phyloP scores from a whole-genome alignment of 2,113 vertebrate species.

The Aleadryas rufinucha region DNA sequence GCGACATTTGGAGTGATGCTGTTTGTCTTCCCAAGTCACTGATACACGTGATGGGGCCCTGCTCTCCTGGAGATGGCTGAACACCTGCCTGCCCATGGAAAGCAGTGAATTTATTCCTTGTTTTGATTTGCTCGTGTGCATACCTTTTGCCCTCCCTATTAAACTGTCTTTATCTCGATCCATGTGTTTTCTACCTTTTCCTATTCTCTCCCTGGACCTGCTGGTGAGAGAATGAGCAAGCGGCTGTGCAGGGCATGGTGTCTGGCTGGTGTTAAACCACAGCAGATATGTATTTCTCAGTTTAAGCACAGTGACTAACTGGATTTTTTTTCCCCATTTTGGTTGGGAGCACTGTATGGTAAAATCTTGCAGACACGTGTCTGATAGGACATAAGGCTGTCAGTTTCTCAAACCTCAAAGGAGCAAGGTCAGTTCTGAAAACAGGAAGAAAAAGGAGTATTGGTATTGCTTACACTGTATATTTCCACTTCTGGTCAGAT shows the following conservation, averaged over 20 bases:
- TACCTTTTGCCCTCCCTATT: neutral
- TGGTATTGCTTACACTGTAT: neutral
- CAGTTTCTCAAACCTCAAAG: neutral
- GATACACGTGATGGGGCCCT: fast-evolving
- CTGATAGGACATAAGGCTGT: neutral
- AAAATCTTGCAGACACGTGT: neutral
- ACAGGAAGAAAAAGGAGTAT: neutral
- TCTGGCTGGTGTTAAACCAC: neutral
- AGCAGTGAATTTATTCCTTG: neutral
- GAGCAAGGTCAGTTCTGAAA: neutral
- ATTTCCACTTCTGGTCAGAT: neutral
- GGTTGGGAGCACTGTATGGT: neutral
- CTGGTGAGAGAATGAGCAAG: neutral
- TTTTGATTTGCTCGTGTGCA: neutral
- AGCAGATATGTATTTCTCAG: neutral
- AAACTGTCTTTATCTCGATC: neutral
- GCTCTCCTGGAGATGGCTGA: neutral
- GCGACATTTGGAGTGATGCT: no score
- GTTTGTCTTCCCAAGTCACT: neutral
- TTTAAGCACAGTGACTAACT: neutral
- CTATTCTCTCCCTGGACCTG: neutral
- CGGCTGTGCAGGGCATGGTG: fast-evolving
- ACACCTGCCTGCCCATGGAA: neutral
- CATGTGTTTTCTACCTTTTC: neutral
- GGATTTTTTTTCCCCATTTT: neutral